These are phyloP conservation scores for Caenorhabditis virilis DNA, from an alignment of 2,888 invertebrate species.

Conservation along the genomic window DNA sequence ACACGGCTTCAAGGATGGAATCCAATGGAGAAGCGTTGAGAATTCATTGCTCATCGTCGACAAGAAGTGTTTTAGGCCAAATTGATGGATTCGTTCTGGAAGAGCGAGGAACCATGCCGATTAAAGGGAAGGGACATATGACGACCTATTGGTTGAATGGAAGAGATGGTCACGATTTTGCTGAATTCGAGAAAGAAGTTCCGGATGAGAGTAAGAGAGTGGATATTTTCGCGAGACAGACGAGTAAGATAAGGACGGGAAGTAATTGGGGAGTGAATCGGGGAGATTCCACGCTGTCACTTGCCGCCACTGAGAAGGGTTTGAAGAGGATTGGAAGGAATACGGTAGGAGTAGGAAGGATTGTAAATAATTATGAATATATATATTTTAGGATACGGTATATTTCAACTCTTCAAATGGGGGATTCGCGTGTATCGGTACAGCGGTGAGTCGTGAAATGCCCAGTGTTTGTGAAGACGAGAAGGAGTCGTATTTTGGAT, in stretches of 20 bases:
- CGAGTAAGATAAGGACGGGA: slow-evolving; percentile 12
- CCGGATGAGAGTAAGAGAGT: slow-evolving; percentile 36
- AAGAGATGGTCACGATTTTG: slow-evolving; percentile 56
- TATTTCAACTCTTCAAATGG: slow-evolving; percentile 24
- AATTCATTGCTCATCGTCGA: slow-evolving; percentile 65
- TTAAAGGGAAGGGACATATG: slow-evolving; percentile 69
- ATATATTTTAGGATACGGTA: slow-evolving; percentile 2
- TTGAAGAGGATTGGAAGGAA: too few species aligned
- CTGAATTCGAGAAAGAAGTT: slow-evolving; percentile 9
- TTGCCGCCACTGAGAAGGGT: slow-evolving; percentile 34
- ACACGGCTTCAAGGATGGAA: slow-evolving; percentile 71
- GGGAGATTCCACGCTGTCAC: slow-evolving; percentile 47
- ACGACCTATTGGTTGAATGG: slow-evolving; percentile 66
- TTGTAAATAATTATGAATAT: neutral
- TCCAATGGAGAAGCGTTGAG: slow-evolving; percentile 78
- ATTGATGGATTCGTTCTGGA: slow-evolving; percentile 58
- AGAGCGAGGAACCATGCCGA: slow-evolving; percentile 59
- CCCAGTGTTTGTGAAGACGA: slow-evolving; percentile 41
- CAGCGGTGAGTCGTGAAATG: slow-evolving; percentile 36
- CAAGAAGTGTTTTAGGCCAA: slow-evolving; percentile 45
- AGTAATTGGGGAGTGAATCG: slow-evolving; percentile 48
- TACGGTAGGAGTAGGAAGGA: neutral
- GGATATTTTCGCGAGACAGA: slow-evolving; percentile 61
- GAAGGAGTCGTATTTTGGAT: slow-evolving; percentile 13
- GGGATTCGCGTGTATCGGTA: slow-evolving; percentile 41